Base-by-base conservation (phyloP, 1,140 invertebrate species). In the Drosophila mayri region DNA sequence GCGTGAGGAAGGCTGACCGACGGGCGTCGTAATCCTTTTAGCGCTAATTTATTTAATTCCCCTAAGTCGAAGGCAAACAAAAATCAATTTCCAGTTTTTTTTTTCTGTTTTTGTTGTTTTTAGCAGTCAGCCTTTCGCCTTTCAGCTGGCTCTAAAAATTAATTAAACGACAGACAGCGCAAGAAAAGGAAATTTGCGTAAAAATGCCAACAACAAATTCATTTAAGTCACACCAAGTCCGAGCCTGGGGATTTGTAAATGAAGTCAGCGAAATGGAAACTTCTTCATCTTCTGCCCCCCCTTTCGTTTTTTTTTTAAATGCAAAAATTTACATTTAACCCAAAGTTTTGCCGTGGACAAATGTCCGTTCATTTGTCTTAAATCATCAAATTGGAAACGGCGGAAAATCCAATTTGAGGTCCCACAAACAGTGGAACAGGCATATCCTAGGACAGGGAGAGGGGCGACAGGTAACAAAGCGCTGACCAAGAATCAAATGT, bases 41-140 rank as follows among this genome's bases (percentile, higher is more conserved):
- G 65, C 65, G 58, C 68, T 82, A 83, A 82, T 79, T 83, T 79
- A 83, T 83, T 83, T 83, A 83, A 76, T 82, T 82, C 57, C 63
- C 32, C 75, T 40, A 65, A 62, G 79, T 62, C 61, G 59, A 81
- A 70, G 75, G 75, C 70, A 83, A 83, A 82, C 77, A 76, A 81
- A 81, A 83, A 83, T 75, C 54, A 78, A 83, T 82, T 81, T 78
- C 35, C 18, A 57, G 35, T 8, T 30, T 30, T 4, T 20, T 76
- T 82, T 76, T 68, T 75, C n/a, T n/a, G n/a, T n/a, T n/a, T n/a
- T n/a, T n/a, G n/a, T n/a, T 35, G 50, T 22, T 35, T 54, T 54
- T 4, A 54, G 50, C 50, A 28, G 57, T 55, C 61, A 54, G 38
- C 35, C 30, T 49, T 44, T 35, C 52, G 44, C 63, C 57, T 44